phyloP scores from a whole-genome alignment of 2,113 vertebrate genomes.

The Procavia capensis region DNA sequence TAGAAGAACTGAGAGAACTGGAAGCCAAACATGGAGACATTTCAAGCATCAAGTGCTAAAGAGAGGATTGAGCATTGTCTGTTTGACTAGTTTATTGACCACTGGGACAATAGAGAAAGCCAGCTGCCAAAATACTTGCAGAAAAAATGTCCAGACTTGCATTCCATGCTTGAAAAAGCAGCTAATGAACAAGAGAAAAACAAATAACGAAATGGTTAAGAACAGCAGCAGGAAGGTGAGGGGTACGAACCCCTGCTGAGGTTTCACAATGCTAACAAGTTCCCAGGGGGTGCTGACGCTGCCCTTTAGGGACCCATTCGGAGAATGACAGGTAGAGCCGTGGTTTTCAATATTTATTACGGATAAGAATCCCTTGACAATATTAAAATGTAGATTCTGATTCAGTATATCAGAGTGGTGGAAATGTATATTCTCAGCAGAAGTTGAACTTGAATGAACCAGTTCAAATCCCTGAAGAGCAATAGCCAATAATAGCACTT shows the following conservation, averaged over 20 bases:
- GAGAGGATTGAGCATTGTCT: neutral
- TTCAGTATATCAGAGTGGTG: no score
- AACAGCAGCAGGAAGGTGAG: neutral
- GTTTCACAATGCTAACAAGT: no score
- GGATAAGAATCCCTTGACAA: no score
- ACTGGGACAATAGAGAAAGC: neutral
- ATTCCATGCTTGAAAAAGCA: neutral
- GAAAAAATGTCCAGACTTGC: neutral
- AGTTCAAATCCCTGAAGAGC: neutral
- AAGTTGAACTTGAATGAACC: no score
- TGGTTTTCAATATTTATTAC: no score
- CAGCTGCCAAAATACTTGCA: neutral
- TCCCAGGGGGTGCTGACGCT: no score
- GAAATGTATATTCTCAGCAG: no score
- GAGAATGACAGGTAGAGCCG: no score
- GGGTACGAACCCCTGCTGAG: neutral
- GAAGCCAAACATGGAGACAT: neutral
- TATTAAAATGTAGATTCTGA: no score
- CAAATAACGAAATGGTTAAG: neutral
- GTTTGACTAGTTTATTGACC: neutral
- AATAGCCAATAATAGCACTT: neutral
- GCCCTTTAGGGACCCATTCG: no score
- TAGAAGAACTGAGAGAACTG: neutral
- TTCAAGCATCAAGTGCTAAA: neutral
- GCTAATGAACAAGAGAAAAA: neutral